These are phyloP conservation scores for Lacerta viridis DNA, from an alignment of 2,797 vertebrate species.

Conservation along the genomic window DNA sequence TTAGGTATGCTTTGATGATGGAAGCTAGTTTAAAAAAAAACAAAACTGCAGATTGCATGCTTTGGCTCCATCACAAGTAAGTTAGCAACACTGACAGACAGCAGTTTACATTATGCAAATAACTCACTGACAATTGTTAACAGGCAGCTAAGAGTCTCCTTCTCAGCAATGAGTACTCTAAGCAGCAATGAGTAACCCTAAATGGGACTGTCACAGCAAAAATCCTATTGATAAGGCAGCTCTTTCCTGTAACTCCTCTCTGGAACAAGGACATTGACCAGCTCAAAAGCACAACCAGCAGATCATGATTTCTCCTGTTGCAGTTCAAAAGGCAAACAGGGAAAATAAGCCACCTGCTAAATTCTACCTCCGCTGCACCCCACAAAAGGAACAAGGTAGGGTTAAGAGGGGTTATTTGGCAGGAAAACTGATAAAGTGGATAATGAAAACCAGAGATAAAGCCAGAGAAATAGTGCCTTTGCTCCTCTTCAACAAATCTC, in stretches of 20 bases:
- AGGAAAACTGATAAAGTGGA: conserved; percentile 1
- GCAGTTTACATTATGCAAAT: conserved; percentile 35
- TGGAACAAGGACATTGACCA: conserved; percentile 32
- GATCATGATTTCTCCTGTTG: neutral
- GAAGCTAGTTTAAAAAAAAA: neutral
- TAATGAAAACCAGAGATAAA: conserved; percentile 32
- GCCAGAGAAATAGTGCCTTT: neutral
- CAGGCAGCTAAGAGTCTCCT: conserved; percentile 60
- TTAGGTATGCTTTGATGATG: neutral
- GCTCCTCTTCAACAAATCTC: neutral
- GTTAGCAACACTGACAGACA: conserved; percentile 26
- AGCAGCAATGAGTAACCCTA: conserved; percentile 62
- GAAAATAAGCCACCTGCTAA: conserved; percentile 30
- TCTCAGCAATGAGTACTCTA: conserved; percentile 61
- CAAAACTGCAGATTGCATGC: neutral
- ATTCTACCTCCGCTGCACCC: neutral
- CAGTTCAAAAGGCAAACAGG: neutral
- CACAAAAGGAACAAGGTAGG: neutral
- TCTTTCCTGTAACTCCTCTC: conserved; percentile 43
- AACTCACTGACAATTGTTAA: conserved; percentile 53
- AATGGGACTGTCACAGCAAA: conserved; percentile 53
- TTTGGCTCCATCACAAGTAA: conserved; percentile 36
- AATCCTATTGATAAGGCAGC: conserved; percentile 57
- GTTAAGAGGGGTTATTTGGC: too few species aligned
- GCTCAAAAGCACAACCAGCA: conserved; percentile 6